phyloP scores from a whole-genome alignment of 2,113 vertebrate genomes.

The Pitta sordida region DNA sequence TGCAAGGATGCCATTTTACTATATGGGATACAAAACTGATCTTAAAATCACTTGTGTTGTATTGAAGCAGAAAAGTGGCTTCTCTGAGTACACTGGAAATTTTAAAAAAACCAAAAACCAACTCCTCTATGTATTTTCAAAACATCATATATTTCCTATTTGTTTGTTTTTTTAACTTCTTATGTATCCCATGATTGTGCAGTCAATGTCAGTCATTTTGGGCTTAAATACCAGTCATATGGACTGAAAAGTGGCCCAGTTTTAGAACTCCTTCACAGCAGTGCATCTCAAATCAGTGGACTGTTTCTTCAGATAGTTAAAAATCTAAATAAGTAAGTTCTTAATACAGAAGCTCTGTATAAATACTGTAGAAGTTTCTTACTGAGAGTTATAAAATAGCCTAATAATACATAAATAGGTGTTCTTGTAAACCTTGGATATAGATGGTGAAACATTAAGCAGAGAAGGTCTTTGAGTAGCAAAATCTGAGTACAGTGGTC shows the following conservation, averaged over 20 bases:
- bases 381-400: background rate
- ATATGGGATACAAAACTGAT: background rate
- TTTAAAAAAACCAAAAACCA: too few relatives aligned
- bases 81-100: background rate
- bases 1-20: background rate
- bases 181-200: background rate
- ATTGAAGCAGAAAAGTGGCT: background rate
- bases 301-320: background rate
- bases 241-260: background rate
- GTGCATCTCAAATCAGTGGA: background rate
- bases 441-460: background rate
- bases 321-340: background rate
- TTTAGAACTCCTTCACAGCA: background rate
- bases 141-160: background rate
- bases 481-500: background rate
- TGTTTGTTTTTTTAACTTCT: background rate
- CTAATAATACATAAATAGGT: background rate
- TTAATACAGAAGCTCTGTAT: background rate
- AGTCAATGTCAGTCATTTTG: background rate
- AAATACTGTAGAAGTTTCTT: background rate
- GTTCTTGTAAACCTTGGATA: background rate
- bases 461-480: background rate
- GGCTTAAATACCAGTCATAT: background rate
- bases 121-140: background rate
- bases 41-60: background rate